These are phyloP conservation scores for Acrossocheilus wenchowensis DNA, from an alignment of 2,797 vertebrate genomes.

Conservation along the genomic window DNA sequence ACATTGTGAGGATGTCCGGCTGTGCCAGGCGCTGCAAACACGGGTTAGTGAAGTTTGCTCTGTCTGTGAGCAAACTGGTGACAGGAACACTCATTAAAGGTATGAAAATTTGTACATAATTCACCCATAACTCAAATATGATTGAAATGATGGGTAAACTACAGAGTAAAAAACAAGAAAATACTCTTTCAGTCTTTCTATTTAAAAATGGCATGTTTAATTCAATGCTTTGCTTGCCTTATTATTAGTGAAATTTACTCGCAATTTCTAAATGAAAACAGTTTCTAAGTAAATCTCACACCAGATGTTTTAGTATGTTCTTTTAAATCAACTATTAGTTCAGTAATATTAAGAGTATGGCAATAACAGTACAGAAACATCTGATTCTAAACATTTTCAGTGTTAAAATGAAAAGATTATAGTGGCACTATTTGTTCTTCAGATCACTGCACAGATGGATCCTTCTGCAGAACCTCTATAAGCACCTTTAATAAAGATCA, in stretches of 20 bases:
- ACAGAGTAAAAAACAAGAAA: not conserved
- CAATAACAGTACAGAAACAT: not conserved
- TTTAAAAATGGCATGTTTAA: not conserved
- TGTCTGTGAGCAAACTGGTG: constrained; percentile 87
- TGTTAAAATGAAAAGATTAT: not conserved
- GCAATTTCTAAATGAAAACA: not conserved
- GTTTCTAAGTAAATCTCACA: not conserved
- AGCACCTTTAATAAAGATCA: not conserved
- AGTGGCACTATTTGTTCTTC: not conserved
- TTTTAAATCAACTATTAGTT: not conserved
- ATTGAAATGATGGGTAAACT: not conserved
- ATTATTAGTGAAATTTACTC: not conserved
- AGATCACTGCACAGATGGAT: not conserved
- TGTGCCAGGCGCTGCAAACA: constrained; percentile 90
- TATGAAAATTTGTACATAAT: constrained; percentile 63
- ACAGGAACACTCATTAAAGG: constrained; percentile 92
- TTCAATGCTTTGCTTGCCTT: not conserved
- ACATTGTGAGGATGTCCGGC: constrained; percentile 80
- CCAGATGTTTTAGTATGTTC: not conserved
- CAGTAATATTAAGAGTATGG: not conserved
- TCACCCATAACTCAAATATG: not conserved
- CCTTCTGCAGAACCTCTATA: not conserved
- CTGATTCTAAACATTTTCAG: not conserved
- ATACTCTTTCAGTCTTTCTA: not conserved
- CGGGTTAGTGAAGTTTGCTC: constrained; percentile 87